These are phyloP conservation scores for Drosophila subsilvestris DNA, from an alignment of 2,888 invertebrate species.

Conservation along the genomic window DNA sequence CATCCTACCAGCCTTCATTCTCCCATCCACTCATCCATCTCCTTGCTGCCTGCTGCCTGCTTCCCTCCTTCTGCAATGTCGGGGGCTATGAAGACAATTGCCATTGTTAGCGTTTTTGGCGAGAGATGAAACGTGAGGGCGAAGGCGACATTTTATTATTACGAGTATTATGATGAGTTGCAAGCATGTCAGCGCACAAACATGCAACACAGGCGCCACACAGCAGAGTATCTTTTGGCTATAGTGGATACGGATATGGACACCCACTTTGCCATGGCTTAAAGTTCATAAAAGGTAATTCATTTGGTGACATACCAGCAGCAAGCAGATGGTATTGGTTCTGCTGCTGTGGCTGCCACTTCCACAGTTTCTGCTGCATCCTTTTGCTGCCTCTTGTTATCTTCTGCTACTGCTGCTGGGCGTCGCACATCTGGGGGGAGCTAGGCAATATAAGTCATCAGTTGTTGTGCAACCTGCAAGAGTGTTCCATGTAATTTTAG, in stretches of 20 bases:
- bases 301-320: slow-evolving; percentile 42
- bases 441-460: slow-evolving; percentile 51
- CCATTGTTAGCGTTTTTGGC: slow-evolving; percentile 53
- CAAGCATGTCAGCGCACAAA: slow-evolving; percentile 60
- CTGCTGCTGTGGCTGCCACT: neutral
- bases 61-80: slow-evolving; percentile 42
- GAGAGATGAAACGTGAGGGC: neutral
- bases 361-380: too few species aligned
- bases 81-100: slow-evolving; percentile 64
- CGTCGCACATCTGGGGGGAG: too few species aligned
- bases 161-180: slow-evolving; percentile 64
- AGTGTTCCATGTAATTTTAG: slow-evolving; percentile 55
- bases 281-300: slow-evolving; percentile 56
- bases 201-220: slow-evolving; percentile 55
- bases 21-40: slow-evolving; percentile 28
- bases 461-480: slow-evolving; percentile 34
- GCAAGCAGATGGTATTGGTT: slow-evolving; percentile 31
- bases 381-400: too few species aligned
- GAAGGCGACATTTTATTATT: slow-evolving; percentile 61
- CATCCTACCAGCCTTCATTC: neutral
- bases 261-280: slow-evolving; percentile 40
- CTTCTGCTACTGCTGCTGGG: neutral
- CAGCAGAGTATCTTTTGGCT: slow-evolving; percentile 2
- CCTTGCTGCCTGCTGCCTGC: slow-evolving; percentile 9
- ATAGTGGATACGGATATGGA: slow-evolving; percentile 1